phyloP scores from a whole-genome alignment of 1,140 invertebrate species.

The Periplaneta americana region DNA sequence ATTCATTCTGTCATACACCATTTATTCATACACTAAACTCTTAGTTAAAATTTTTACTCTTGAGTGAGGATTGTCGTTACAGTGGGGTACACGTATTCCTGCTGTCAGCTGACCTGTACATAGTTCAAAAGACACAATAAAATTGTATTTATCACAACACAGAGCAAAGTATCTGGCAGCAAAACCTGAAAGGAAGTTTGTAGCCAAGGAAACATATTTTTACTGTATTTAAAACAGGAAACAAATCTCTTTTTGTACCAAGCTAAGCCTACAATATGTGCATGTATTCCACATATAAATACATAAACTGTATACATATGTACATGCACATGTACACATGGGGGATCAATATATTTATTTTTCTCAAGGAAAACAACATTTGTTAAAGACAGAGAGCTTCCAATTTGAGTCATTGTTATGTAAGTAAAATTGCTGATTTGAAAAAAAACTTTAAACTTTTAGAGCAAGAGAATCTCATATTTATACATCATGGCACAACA shows the following conservation, averaged over 20 bases:
- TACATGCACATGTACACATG: conserved; percentile 8
- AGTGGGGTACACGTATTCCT: conserved; percentile 15
- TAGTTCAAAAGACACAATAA: conserved; percentile 22
- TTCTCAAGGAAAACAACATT: background rate
- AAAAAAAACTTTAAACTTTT: background rate
- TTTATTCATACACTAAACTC: background rate
- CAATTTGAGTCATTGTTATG: background rate
- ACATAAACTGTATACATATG: conserved; percentile 2
- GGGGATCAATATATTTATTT: background rate
- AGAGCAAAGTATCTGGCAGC: conserved; percentile 26
- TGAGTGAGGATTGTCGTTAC: conserved; percentile 18
- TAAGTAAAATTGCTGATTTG: background rate
- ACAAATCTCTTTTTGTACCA: conserved; percentile 5
- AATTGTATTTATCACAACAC: conserved; percentile 27
- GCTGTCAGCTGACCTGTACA: conserved; percentile 23
- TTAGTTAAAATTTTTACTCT: conserved; percentile 3
- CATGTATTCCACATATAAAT: background rate
- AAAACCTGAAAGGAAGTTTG: conserved; percentile 19
- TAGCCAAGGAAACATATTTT: conserved; percentile 18
- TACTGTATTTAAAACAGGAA: conserved; percentile 11
- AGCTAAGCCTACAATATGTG: conserved; percentile 1
- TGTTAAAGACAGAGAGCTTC: background rate
- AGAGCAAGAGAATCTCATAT: background rate
- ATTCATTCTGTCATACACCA: conserved; percentile 2
- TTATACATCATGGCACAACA: background rate